These are phyloP conservation scores for Phragmatobia fuliginosa DNA, from an alignment of 2,888 invertebrate species.

Conservation along the genomic window DNA sequence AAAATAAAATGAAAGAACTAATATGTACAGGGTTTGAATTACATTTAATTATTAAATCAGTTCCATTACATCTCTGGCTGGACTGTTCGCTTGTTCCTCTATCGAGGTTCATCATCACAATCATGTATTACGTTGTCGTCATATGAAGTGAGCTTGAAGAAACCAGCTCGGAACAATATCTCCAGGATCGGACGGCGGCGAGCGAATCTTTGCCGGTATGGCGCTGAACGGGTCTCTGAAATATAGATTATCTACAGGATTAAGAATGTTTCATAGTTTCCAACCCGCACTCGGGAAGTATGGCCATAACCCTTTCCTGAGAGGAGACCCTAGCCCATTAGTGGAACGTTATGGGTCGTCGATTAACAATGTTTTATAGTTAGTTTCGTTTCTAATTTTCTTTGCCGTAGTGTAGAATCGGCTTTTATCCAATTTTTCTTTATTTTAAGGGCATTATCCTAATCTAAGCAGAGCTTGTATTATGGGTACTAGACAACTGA, in stretches of 20 bases:
- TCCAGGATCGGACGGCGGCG: conserved; percentile 68
- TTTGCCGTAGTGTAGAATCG: too few relatives aligned
- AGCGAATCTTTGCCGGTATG: conserved; percentile 53
- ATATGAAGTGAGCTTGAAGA: conserved; percentile 58
- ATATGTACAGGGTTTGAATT: background rate
- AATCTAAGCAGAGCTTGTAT: too few relatives aligned
- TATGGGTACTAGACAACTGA: too few relatives aligned
- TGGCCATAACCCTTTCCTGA: too few relatives aligned
- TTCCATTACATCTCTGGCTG: background rate
- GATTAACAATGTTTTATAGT: too few relatives aligned
- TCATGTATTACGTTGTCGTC: conserved; percentile 43
- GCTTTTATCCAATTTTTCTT: too few relatives aligned
- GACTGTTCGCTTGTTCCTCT: conserved; percentile 16
- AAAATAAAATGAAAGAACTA: background rate
- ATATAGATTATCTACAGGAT: background rate
- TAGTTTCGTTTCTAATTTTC: too few relatives aligned
- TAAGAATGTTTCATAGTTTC: too few relatives aligned
- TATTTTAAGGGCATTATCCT: too few relatives aligned
- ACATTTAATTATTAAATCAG: background rate
- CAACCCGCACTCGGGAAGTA: too few relatives aligned
- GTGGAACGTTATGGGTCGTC: too few relatives aligned
- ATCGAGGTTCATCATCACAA: conserved; percentile 58
- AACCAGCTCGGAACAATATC: conserved; percentile 63
- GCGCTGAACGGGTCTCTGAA: conserved; percentile 63
- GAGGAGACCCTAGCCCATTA: too few relatives aligned